phyloP scores from a whole-genome alignment of 2,888 invertebrate genomes.

The Harpalus rufipes region DNA sequence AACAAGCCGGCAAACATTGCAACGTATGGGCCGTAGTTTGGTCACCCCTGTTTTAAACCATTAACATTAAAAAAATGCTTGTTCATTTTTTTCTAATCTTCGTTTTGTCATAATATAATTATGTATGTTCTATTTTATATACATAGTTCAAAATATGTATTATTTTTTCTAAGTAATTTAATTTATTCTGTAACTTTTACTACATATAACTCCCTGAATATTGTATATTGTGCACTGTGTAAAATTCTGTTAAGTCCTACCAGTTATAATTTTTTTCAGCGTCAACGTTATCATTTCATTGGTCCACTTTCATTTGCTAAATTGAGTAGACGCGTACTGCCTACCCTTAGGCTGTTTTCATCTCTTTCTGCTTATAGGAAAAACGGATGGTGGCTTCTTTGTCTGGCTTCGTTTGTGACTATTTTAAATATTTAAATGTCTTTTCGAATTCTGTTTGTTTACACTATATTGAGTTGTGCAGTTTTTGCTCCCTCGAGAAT shows the following conservation, averaged over 20 bases:
- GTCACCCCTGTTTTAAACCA: no score
- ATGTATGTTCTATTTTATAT: no score
- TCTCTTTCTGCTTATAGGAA: neutral
- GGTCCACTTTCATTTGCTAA: conserved; percentile 69
- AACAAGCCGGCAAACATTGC: no score
- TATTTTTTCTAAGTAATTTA: no score
- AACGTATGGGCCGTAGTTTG: no score
- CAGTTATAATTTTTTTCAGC: conserved; percentile 3
- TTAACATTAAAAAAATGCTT: no score
- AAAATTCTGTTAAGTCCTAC: neutral
- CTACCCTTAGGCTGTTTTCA: conserved; percentile 7
- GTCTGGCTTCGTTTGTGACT: conserved; percentile 69
- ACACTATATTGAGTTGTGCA: conserved; percentile 53
- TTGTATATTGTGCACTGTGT: neutral
- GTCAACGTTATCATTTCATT: neutral
- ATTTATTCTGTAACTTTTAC: no score
- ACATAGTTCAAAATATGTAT: no score
- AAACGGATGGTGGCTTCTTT: conserved; percentile 69
- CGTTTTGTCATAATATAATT: no score
- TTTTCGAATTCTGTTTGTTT: conserved; percentile 65
- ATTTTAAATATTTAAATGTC: conserved; percentile 63
- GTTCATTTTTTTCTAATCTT: no score
- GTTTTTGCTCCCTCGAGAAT: conserved; percentile 49
- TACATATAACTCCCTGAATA: no score
- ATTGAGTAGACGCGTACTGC: conserved; percentile 69